Conservation (phyloP, 2,113 vertebrate species). For the Pituophis catenifer region DNA sequence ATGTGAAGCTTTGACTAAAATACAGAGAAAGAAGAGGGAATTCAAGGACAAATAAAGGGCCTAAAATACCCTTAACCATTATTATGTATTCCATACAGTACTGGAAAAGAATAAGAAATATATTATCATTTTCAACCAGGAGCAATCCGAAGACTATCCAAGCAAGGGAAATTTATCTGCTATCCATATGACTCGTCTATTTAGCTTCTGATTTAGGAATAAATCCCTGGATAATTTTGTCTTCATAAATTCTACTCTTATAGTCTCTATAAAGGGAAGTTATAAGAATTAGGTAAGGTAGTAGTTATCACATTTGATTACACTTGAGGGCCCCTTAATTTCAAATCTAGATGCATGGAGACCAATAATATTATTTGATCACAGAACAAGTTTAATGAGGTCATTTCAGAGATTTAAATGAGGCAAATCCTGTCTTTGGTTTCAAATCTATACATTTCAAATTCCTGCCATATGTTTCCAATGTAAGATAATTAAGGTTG, state of each 20-base stretch:
- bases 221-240: background rate
- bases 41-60: background rate
- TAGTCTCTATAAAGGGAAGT: background rate
- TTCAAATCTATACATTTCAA: background rate
- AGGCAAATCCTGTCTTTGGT: background rate
- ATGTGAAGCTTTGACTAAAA: background rate
- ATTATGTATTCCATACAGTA: background rate
- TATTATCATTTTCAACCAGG: background rate
- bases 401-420: constrained; percentile 1
- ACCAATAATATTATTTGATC: background rate
- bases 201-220: background rate
- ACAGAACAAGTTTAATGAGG: background rate
- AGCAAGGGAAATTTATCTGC: background rate
- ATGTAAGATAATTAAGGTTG: background rate
- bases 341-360: background rate
- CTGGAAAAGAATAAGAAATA: background rate
- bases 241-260: background rate
- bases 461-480: background rate
- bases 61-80: background rate
- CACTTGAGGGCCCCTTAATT: background rate
- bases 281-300: background rate
- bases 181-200: too few species aligned
- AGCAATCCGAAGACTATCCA: background rate
- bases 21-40: background rate
- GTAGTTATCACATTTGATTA: background rate